phyloP scores from a whole-genome alignment of 2,888 invertebrate species.

The Nephrotoma appendiculata region DNA sequence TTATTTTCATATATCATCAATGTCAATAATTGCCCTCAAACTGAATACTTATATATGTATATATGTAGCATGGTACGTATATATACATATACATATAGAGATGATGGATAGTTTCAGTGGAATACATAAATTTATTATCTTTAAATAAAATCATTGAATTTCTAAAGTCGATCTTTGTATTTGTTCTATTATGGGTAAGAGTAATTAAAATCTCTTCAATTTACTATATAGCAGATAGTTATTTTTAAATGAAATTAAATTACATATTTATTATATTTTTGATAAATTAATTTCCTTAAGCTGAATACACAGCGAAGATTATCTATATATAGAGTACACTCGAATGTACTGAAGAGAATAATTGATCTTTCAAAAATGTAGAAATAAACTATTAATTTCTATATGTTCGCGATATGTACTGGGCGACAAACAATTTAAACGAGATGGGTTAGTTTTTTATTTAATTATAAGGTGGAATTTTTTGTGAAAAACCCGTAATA shows the following conservation, averaged over 20 bases:
- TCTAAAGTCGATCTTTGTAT: neutral
- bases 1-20: neutral
- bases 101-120: neutral
- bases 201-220: neutral
- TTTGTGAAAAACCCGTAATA: neutral
- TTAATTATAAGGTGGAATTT: neutral
- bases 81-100: neutral
- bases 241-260: neutral
- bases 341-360: neutral
- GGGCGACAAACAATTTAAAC: neutral
- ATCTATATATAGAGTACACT: neutral
- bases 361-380: neutral
- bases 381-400: neutral
- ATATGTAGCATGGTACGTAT: neutral
- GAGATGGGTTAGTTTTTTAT: neutral
- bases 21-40: neutral
- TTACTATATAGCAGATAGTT: neutral
- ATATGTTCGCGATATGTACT: neutral
- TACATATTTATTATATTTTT: neutral
- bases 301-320: neutral
- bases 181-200: neutral
- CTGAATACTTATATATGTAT: neutral
- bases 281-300: neutral
- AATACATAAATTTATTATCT: neutral
- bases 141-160: neutral